Evolutionary conservation across 2,113 vertebrate genomes (phyloP).

Genomic region (Sialia sialis): DNA sequence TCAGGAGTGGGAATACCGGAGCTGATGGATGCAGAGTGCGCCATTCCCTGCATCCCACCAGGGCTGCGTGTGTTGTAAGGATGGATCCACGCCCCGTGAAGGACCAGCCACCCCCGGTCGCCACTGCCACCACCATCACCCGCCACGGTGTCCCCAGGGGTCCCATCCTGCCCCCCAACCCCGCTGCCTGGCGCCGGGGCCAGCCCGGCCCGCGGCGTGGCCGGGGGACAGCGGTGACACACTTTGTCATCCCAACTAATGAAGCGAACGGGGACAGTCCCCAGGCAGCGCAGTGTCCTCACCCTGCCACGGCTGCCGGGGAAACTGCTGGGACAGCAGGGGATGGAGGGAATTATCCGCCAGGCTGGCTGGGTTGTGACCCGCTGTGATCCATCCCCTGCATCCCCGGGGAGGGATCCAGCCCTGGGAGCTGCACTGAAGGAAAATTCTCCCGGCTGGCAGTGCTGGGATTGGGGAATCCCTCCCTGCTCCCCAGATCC

Average conservation of each 20-base stretch:
- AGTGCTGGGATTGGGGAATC: fast-evolving
- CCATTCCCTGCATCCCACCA: not conserved
- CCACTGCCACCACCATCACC: not conserved
- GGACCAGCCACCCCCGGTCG: fast-evolving
- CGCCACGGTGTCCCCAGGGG: not conserved
- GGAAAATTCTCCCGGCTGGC: not conserved
- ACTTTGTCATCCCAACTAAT: not conserved
- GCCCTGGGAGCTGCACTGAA: fast-evolving
- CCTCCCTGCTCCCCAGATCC: not conserved
- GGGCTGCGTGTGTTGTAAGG: fast-evolving
- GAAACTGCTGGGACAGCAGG: not conserved
- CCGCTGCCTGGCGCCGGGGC: not conserved
- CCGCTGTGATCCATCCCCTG: not conserved
- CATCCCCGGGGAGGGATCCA: not conserved
- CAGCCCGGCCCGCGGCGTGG: not conserved
- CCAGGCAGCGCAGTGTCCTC: not conserved
- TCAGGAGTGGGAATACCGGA: fast-evolving
- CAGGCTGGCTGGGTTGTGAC: fast-evolving
- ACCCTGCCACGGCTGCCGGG: not conserved
- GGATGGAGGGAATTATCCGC: fast-evolving
- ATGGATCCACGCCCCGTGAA: not conserved
- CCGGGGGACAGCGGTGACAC: not conserved
- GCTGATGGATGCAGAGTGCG: fast-evolving
- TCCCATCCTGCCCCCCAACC: not conserved
- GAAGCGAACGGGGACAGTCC: not conserved